These are phyloP conservation scores for Conus ventricosus DNA, from an alignment of 1,140 invertebrate genomes.

Conservation along the genomic window DNA sequence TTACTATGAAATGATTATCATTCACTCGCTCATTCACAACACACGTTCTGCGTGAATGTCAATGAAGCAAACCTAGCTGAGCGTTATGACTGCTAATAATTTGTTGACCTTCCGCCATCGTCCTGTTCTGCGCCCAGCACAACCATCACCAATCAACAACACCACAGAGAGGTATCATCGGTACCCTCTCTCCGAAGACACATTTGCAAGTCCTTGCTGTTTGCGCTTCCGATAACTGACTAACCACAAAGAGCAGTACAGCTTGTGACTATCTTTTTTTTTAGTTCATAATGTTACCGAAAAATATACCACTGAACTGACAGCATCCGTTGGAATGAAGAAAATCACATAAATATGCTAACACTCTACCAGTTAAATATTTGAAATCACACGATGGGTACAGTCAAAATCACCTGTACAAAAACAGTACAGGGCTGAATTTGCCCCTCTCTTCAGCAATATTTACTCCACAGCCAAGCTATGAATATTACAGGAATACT, in stretches of 20 bases:
- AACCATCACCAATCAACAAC: no score
- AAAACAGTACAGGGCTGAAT: neutral
- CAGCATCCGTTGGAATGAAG: neutral
- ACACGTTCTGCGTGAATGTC: no score
- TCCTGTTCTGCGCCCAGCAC: no score
- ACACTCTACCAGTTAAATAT: conserved; percentile 2
- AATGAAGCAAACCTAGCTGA: no score
- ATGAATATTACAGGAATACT: no score
- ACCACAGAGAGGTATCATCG: no score
- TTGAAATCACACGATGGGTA: neutral
- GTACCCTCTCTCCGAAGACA: neutral
- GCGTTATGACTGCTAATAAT: no score
- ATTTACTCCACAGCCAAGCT: neutral
- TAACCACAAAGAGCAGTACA: neutral
- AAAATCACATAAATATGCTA: neutral
- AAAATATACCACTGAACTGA: neutral
- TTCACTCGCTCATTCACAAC: no score
- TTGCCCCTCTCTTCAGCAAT: neutral
- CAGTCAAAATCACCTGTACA: neutral
- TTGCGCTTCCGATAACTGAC: neutral
- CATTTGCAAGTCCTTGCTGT: neutral
- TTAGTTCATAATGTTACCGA: neutral
- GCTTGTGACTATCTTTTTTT: neutral
- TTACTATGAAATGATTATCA: no score
- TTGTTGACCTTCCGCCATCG: no score